Base-by-base conservation (phyloP, 2,113 vertebrate genomes). In the Myotis lucifugus region DNA sequence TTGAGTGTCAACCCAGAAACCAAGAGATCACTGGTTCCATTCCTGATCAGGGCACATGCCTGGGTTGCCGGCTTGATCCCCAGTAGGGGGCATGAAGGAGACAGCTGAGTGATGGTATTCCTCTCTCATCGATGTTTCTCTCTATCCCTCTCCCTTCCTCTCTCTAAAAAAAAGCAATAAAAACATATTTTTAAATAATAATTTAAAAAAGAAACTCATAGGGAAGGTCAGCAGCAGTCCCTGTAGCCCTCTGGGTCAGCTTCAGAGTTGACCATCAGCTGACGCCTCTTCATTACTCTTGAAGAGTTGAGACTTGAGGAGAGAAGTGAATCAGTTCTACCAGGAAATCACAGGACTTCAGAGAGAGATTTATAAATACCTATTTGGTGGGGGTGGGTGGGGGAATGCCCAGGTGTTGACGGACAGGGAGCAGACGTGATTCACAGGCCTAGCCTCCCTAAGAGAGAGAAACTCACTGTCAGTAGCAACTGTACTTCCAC, bases 321-420 rank as follows among this genome's bases (percentile, higher is more conserved):
- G 23, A 91, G 67, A 95, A 64, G 23, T 40, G 69, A 19, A 37
- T 88, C 32, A 48, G 78, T 66, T 40, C 56, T 73, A 74, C 6
- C 1, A 4, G 18, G 46, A 69, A 79, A 34, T 73, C 48, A 52
- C 4, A 74, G 93, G 94, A 72, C 94, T 94, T 94, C 76, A 92
- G 96, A 97, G 95, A 92, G 85, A 97, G 97, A 97, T 96, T 91
- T 96, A 83, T 82, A 96, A 66, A 90, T 79, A 67, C 54, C 76
- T 83, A 15, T 96, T 97, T 91, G 97, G 79, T 95, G 90, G 94
- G 78, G 95, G 64, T 14, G 25, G 46, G 40, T 3, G 0, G 23
- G 50, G 46, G 21, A 54, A 32, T 10, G 76, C 48, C 84, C 67
- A 46, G 70, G 70, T 46, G 73, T 67, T 73, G 25, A 46, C 32